Base-by-base conservation (phyloP, 1,140 invertebrate genomes). In the Microplitis mediator region DNA sequence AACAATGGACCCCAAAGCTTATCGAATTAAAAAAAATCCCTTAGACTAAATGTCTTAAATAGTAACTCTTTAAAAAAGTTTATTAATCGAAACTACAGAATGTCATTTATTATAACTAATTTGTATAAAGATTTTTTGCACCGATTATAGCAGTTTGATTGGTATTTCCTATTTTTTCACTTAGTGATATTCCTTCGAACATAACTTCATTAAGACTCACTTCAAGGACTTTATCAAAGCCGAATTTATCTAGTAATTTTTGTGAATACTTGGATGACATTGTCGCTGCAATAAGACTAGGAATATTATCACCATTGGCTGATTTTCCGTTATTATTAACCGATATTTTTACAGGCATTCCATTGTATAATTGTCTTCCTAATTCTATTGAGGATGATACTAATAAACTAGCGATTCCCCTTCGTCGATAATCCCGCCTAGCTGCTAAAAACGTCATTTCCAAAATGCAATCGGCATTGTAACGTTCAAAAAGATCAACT, bases 361-460 rank as follows among this genome's bases (percentile, higher is more conserved):
- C 89, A 9, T 83, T 62, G 62, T 83, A 86, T 14, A 92, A 73
- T 66, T 86, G 82, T n/a, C 78, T 87, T 0, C 86, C 89, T 5
- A 92, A 62, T 60, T 90, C 84, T 60, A 92, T 82, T 0, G 90
- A 89, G 0, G 82, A 77, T 69, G 88, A 82, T 31, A 87, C 81
- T 11, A 93, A 73, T 13, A 86, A 69, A 13, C 83, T 87, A 0
- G 84, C 91, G 45, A 93, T 84, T 58, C 89, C 88, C 35, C 87
- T 81, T 3, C 82, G 77, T 35, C 88, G 84, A 52, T 89, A 88
- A 9, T 85, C 78, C 0, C 85, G 83, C 9, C 88, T 67, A 0
- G 90, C 91, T 5, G 86, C 89, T 11, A 93, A 69, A 74, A 92
- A 92, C 91, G 92, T 92, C 9, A 92, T 79, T 81, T 93, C 91